Evolutionary conservation across 2,888 invertebrate genomes (phyloP), one percentile per base, ranked within the genome.

Genomic region (Listrodromus nycthemerus): DNA sequence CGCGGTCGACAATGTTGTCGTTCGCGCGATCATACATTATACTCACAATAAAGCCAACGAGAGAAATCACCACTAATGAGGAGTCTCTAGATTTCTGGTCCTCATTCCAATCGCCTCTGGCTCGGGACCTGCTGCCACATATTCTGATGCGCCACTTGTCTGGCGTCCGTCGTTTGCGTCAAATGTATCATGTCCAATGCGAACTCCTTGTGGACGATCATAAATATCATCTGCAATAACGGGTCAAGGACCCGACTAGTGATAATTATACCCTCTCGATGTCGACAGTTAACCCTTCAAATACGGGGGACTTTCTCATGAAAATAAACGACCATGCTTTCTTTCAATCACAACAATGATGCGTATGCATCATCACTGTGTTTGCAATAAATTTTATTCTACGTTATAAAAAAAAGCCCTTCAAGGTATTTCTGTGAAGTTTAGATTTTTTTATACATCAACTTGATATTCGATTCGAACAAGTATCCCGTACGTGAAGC

Each of bases 191-290:
- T 86, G 33, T 88, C 87, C 37, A 92, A 85, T 7, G 85, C 84
- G 70, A 90, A 92, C 84, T 92, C 91, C 82, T 92, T 89, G 24
- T 91, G 92, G 58, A 91, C 76, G 79, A 90, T 88, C 77, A 87
- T 71, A 70, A 88, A 89, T 86, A 91, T 88, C 87, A 92, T 91
- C 92, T 92, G 67, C 63, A 79, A 86, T 78, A 74, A 50, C 13
- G 74, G 61, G 73, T 78, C 81, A 75, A 81, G 55, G 61, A 71
- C 16, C 37, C 45, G 16, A 55, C 7, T 0, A 55, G 16, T 30
- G 10, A 37, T 3, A 52, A 27, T 33, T 30, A 33, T 13, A 30
- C 52, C 13, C 13, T 0, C 13, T 45, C 10, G 19, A 61, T 13
- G 58, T 13, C 6, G n/a, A 27, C 27, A 27, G 58, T 37, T 37